phyloP scores from a whole-genome alignment of 2,888 invertebrate species.

The Cecidostiba fungosa region DNA sequence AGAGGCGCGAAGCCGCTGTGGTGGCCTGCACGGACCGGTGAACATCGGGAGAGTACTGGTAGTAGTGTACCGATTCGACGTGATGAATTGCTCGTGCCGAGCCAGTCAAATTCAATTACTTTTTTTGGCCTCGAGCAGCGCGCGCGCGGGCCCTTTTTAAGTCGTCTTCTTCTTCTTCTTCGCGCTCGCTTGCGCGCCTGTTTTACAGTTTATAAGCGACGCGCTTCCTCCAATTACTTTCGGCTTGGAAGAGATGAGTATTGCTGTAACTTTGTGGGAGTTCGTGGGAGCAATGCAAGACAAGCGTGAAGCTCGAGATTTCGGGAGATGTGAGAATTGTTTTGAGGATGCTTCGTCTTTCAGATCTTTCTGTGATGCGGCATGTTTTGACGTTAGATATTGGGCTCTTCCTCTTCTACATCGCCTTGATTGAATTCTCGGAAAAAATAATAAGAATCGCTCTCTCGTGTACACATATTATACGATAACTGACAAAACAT shows the following conservation, averaged over 20 bases:
- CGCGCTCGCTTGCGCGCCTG: neutral
- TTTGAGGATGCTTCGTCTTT: neutral
- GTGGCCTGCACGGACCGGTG: conserved; percentile 39
- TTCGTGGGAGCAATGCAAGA: neutral
- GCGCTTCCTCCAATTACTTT: conserved; percentile 59
- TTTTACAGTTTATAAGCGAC: conserved; percentile 46
- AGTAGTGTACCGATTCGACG: conserved; percentile 44
- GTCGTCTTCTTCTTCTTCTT: neutral
- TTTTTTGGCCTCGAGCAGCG: conserved; percentile 49
- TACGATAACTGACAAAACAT: neutral
- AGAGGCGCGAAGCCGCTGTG: conserved; percentile 59
- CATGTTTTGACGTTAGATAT: conserved; percentile 6
- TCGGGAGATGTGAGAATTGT: neutral
- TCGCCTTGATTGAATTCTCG: neutral
- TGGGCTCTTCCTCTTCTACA: neutral
- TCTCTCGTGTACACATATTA: neutral
- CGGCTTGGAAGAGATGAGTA: conserved; percentile 1
- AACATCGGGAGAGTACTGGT: conserved; percentile 2
- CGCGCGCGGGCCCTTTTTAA: neutral
- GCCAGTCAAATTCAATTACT: conserved; percentile 62
- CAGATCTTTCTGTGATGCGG: neutral
- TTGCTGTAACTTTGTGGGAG: neutral
- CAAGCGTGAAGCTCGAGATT: conserved; percentile 9
- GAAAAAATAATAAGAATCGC: neutral
- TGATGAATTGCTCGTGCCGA: conserved; percentile 61